Conservation (phyloP, 1,140 invertebrate species). For the Portunus trituberculatus region DNA sequence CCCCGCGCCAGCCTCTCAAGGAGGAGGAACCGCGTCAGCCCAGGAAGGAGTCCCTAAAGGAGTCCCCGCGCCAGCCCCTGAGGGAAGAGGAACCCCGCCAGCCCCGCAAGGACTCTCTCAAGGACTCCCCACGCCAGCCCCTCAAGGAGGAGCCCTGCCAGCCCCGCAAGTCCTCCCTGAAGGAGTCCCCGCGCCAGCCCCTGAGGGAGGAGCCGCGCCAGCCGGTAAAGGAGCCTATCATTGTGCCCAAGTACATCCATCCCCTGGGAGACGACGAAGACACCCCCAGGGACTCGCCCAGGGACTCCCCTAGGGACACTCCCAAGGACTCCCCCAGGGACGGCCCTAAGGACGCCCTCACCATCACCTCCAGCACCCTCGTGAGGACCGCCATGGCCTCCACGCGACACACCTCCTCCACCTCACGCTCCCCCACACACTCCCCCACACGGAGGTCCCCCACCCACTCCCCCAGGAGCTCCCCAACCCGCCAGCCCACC, state of each 20-base stretch:
- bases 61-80: background rate
- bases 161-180: no score
- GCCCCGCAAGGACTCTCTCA: background rate
- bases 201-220: background rate
- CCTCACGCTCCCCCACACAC: background rate
- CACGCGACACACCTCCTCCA: slow-evolving; percentile 15
- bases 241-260: slow-evolving; percentile 73
- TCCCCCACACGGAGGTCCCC: background rate
- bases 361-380: slow-evolving; percentile 60
- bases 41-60: background rate
- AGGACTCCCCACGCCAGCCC: background rate
- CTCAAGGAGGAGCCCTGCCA: background rate
- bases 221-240: slow-evolving; percentile 75
- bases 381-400: slow-evolving; percentile 66
- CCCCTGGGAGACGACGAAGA: slow-evolving; percentile 68
- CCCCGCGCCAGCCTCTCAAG: background rate
- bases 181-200: background rate
- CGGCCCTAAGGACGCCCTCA: slow-evolving; percentile 38
- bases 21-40: background rate
- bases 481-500: slow-evolving; percentile 48
- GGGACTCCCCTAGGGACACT: slow-evolving; percentile 18
- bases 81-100: background rate
- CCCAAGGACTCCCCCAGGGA: background rate
- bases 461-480: background rate
- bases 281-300: background rate